Evolutionary conservation across 2,113 vertebrate genomes (phyloP), one percentile per base, ranked within the genome.

Genomic region (Taurulus bubalis): DNA sequence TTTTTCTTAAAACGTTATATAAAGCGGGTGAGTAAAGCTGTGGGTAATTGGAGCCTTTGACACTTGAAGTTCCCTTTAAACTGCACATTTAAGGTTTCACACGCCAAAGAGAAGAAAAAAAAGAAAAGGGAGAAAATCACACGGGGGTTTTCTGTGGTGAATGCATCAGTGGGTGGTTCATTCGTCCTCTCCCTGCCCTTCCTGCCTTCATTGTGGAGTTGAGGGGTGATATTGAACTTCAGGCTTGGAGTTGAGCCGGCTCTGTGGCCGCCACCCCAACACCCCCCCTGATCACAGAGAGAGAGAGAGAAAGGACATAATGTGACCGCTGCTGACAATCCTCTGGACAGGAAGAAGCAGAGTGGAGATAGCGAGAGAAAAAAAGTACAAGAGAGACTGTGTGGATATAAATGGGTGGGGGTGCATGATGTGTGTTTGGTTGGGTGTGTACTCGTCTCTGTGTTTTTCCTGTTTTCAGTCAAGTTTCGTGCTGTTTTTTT

Each of bases 161-260:
- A 93, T 89, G 85, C 87, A 91, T 82, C 91, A 89, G 91, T 90
- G 91, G 91, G 91, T 92, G 91, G 92, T 75, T 89, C 85, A 83
- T 86, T 87, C 88, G 91, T 87, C 93, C 93, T 92, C 91, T 90
- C 84, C 78, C 85, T 91, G 90, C 90, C 90, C 93, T 92, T 94
- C 93, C 93, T 93, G 91, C 90, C 84, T 84, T 84, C 87, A 87
- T 94, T 94, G 91, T 93, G 82, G 79, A 86, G 86, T 83, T 30
- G 71, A 66, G 84, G 84, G 73, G 45, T 82, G 85, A 90, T 90
- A 91, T 89, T 93, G 90, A 92, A 91, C 92, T 91, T 91, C 89
- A 88, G 82, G 90, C 87, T 92, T 94, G 93, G 93, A 93, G 79
- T 87, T 82, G 88, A 89, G 90, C 91, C 93, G 28, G 26, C 66